phyloP scores from a whole-genome alignment of 2,113 vertebrate genomes.

The Aldabrachelys gigantea region DNA sequence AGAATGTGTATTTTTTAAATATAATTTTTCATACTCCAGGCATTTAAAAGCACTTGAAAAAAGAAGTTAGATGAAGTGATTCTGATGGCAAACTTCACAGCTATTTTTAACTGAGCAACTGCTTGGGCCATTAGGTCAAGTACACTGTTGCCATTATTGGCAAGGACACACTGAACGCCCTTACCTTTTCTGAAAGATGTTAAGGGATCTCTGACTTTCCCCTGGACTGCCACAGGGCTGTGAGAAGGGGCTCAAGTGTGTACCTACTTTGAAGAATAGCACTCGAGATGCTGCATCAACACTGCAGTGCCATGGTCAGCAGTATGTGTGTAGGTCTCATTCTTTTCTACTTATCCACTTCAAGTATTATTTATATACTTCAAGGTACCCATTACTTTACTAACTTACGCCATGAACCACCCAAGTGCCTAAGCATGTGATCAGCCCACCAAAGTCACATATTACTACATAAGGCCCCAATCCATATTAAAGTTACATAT shows the following conservation, averaged over 20 bases:
- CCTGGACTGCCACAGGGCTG: not conserved
- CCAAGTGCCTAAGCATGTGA: not conserved
- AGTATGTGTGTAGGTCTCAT: not conserved
- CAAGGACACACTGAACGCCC: not conserved
- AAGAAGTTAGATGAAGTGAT: not conserved
- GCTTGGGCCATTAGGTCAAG: not conserved
- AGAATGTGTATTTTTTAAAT: not conserved
- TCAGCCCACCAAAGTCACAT: not conserved
- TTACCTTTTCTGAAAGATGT: fast-evolving
- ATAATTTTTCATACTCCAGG: not conserved
- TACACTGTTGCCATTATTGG: too few relatives aligned
- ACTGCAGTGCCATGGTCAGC: not conserved
- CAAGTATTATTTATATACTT: not conserved
- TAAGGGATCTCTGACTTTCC: not conserved
- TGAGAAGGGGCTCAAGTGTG: not conserved
- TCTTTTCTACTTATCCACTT: not conserved
- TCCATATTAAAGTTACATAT: not conserved
- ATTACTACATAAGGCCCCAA: not conserved
- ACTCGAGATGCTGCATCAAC: not conserved
- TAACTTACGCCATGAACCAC: not conserved
- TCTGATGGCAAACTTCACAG: fast-evolving
- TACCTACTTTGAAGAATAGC: not conserved
- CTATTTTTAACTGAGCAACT: not conserved
- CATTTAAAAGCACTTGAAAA: not conserved
- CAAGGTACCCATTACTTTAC: not conserved